A percentile compares a stretch with the other conserved stretches of the same genome.
Conservation (phyloP, 2,113 vertebrate genomes). For the Leptodactylus fuscus region DNA sequence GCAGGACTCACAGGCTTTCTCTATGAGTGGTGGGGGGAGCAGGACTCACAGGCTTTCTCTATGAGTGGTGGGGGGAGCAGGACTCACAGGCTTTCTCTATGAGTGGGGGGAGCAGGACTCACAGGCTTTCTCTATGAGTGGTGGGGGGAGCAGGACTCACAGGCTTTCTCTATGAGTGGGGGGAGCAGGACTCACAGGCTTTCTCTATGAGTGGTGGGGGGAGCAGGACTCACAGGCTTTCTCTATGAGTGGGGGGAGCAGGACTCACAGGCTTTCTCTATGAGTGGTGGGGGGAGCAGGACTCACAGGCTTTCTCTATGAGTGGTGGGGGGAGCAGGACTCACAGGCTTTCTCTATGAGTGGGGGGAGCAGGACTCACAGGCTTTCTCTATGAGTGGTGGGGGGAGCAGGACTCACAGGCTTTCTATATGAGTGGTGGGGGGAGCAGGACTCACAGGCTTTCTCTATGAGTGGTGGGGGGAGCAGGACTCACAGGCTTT, state of each 20-base stretch:
- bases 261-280: too few relatives aligned
- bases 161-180: too few relatives aligned
- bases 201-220: not conserved
- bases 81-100: not conserved
- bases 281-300: not conserved
- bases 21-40: not conserved
- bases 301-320: not conserved
- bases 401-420: not conserved
- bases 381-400: too few relatives aligned
- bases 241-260: not conserved
- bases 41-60: not conserved
- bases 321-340: not conserved
- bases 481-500: too few relatives aligned
- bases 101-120: not conserved
- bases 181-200: not conserved
- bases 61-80: not conserved
- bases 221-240: not conserved
- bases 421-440: not conserved
- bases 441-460: not conserved
- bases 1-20: not conserved
- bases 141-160: too few relatives aligned
- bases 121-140: not conserved
- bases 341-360: not conserved
- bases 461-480: not conserved
- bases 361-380: not conserved